Percentiles rank a stretch among this genome's conserved stretches.
Evolutionary conservation across 1,140 invertebrate species (phyloP).

Genomic region (Dufourea novaeangliae): DNA sequence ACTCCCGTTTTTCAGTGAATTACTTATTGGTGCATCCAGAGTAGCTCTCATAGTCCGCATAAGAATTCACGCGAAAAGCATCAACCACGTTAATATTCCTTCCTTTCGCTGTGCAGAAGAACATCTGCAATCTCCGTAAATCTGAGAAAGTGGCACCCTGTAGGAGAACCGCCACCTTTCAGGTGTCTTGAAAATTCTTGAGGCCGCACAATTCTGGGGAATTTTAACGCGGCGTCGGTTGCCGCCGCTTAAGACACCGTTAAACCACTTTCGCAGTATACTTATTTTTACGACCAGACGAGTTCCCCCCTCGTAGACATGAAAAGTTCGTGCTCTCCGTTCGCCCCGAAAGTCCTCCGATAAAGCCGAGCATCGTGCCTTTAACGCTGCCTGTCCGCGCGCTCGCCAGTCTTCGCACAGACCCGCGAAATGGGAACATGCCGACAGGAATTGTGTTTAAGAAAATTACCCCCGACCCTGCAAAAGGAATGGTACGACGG

Average conservation of each 20-base stretch:
- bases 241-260: constrained; percentile 1
- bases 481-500: not conserved
- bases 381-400: not conserved
- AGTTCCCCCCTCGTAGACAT: not conserved
- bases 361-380: not conserved
- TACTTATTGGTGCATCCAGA: too few species aligned
- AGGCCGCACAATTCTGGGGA: not conserved
- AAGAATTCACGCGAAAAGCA: not conserved
- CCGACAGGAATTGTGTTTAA: constrained; percentile 4
- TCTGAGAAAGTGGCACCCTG: too few species aligned
- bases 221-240: not conserved
- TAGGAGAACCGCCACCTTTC: too few species aligned
- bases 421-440: not conserved
- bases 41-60: too few species aligned
- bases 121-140: too few species aligned
- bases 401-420: not conserved
- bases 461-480: not conserved
- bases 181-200: too few species aligned
- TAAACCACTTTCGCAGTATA: constrained; percentile 1
- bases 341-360: not conserved
- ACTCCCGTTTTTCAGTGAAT: too few species aligned
- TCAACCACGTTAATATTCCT: too few species aligned
- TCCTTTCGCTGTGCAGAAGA: too few species aligned
- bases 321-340: not conserved
- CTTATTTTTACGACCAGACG: constrained; percentile 2